Evolutionary conservation across 2,888 invertebrate species (phyloP).

Genomic region (Lepidocyrtinus sp.): DNA sequence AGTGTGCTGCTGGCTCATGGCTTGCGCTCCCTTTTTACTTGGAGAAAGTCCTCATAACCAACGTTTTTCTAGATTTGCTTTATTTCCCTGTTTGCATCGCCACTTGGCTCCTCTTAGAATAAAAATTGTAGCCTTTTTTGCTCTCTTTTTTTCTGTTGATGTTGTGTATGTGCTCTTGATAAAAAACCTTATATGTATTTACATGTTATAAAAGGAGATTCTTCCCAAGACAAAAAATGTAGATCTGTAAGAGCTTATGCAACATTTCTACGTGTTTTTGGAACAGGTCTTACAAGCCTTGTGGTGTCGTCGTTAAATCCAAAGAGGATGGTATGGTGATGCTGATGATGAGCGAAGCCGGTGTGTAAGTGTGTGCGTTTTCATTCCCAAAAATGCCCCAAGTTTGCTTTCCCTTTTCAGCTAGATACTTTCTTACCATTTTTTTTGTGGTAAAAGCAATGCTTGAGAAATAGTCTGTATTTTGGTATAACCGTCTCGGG

Average conservation of each 20-base stretch:
- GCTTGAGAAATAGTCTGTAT: too few species aligned
- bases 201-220: background rate
- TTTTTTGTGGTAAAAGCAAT: constrained; percentile 45
- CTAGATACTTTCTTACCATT: background rate
- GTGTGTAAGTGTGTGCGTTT: constrained; percentile 36
- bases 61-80: constrained; percentile 16
- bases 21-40: constrained; percentile 20
- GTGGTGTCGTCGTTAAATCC: constrained; percentile 57
- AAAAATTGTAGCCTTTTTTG: constrained; percentile 17
- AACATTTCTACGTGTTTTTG: background rate
- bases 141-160: constrained; percentile 20
- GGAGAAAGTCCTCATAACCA: constrained; percentile 22
- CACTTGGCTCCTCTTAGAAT: constrained; percentile 50
- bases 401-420: background rate
- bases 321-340: constrained; percentile 47
- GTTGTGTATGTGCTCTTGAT: constrained; percentile 34
- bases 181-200: background rate
- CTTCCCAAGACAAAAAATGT: too few species aligned
- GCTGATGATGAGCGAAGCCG: constrained; percentile 28
- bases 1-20: constrained; percentile 28
- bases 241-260: background rate
- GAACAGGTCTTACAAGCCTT: background rate
- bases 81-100: constrained; percentile 42
- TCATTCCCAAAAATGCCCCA: background rate
- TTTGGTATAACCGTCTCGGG: too few species aligned